phyloP scores from a whole-genome alignment of 2,888 invertebrate genomes.

The Geotrupes spiniger region DNA sequence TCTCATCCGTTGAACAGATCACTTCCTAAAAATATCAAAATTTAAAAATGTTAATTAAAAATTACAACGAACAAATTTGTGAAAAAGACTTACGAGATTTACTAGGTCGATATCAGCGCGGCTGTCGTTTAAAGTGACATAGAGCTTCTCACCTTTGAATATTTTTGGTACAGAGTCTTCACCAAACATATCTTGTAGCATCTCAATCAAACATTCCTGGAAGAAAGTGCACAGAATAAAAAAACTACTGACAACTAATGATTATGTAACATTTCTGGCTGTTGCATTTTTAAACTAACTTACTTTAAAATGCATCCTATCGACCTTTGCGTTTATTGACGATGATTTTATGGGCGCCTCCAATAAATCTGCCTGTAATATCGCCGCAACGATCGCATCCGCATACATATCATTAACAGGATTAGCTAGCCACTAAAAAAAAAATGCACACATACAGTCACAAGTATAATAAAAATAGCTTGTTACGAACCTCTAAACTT shows the following conservation, averaged over 20 bases:
- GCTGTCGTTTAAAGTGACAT: constrained; percentile 81
- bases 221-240: constrained; percentile 12
- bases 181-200: constrained; percentile 93
- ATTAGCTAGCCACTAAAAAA: constrained; percentile 80
- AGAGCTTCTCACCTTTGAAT: constrained; percentile 84
- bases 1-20: constrained; percentile 75
- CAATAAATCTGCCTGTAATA: constrained; percentile 77
- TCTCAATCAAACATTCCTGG: constrained; percentile 82
- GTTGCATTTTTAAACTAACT: constrained; percentile 22
- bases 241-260: background rate
- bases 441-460: constrained; percentile 8
- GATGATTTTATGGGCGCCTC: constrained; percentile 62
- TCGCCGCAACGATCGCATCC: constrained; percentile 86
- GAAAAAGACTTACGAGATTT: constrained; percentile 65
- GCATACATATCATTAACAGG: constrained; percentile 98
- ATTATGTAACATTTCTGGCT: background rate
- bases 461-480: constrained; percentile 7
- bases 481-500: constrained; percentile 67
- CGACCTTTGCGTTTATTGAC: constrained; percentile 69
- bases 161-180: constrained; percentile 90
- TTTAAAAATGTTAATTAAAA: background rate
- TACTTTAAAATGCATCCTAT: constrained; percentile 87
- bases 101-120: constrained; percentile 82
- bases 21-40: constrained; percentile 67
- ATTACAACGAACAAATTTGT: constrained; percentile 2